A percentile compares a stretch with the other conserved stretches of the same genome.
These are phyloP conservation scores for Tipula unca DNA, from an alignment of 2,888 invertebrate species.

Conservation along the genomic window DNA sequence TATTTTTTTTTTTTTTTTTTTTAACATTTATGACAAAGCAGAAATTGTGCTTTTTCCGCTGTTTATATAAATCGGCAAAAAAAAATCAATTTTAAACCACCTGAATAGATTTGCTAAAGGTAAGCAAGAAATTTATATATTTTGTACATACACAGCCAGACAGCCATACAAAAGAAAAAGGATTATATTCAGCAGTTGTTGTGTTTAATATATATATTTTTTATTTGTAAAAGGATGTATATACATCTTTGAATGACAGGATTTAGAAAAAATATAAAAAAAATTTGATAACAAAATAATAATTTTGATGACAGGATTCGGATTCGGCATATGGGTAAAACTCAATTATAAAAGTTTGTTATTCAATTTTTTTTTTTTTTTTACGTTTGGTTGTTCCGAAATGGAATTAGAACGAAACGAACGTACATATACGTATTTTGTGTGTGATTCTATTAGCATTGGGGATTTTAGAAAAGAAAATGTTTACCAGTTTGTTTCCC, in stretches of 20 bases:
- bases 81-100: background rate
- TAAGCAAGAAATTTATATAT: background rate
- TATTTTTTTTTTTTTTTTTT: too few species aligned
- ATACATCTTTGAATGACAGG: background rate
- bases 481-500: background rate
- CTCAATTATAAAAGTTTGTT: background rate
- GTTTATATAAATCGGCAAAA: background rate
- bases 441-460: background rate
- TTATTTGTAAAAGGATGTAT: background rate
- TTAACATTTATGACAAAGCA: background rate
- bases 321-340: slow-evolving; percentile 2
- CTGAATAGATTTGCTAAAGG: background rate
- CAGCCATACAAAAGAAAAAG: background rate
- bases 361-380: background rate
- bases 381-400: background rate
- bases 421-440: background rate
- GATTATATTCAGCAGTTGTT: background rate
- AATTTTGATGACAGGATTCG: slow-evolving; percentile 8
- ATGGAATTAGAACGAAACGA: background rate
- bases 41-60: background rate
- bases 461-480: background rate
- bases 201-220: background rate
- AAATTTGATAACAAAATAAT: slow-evolving; percentile 8
- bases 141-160: background rate
- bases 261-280: background rate